Evolutionary conservation across 2,797 vertebrate species (phyloP).

Genomic region (Coranthus polyacanthus): DNA sequence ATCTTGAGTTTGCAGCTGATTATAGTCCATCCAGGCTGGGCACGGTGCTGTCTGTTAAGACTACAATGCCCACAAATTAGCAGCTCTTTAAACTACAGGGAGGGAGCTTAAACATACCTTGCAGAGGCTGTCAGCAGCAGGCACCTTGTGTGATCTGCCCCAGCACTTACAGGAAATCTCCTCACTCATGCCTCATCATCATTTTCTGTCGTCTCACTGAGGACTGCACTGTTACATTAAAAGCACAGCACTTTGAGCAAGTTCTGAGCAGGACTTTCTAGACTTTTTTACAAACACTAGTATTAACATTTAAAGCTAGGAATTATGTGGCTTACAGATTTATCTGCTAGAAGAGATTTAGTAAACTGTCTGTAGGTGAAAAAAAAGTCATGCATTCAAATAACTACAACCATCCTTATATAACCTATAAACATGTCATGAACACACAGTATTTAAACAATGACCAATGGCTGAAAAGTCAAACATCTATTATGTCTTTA

Average conservation of each 20-base stretch:
- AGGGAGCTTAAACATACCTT: slow-evolving; percentile 62
- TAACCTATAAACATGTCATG: too few relatives aligned
- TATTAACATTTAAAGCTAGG: not conserved
- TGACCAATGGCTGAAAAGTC: not conserved
- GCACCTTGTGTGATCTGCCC: slow-evolving; percentile 53
- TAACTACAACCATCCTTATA: too few relatives aligned
- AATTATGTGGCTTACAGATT: not conserved
- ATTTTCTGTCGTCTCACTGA: too few relatives aligned
- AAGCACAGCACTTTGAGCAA: slow-evolving; percentile 57
- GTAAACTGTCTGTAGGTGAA: too few relatives aligned
- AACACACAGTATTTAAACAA: too few relatives aligned
- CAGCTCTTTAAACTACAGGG: slow-evolving; percentile 68
- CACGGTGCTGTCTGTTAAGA: slow-evolving; percentile 57
- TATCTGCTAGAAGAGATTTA: not conserved
- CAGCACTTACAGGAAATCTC: slow-evolving; percentile 54
- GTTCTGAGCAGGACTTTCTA: slow-evolving; percentile 1
- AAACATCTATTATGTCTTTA: slow-evolving; percentile 3
- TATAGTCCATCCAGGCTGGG: slow-evolving; percentile 51
- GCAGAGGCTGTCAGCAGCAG: slow-evolving; percentile 26
- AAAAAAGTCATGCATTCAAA: too few relatives aligned
- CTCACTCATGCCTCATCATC: too few relatives aligned
- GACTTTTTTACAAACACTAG: not conserved
- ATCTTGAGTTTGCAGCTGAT: slow-evolving; percentile 56
- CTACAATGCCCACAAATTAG: slow-evolving; percentile 76
- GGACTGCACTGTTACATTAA: too few relatives aligned